A percentile compares a stretch with the other conserved stretches of the same genome.
Conservation (phyloP, 2,888 invertebrate genomes). For the Microplitis manilae region DNA sequence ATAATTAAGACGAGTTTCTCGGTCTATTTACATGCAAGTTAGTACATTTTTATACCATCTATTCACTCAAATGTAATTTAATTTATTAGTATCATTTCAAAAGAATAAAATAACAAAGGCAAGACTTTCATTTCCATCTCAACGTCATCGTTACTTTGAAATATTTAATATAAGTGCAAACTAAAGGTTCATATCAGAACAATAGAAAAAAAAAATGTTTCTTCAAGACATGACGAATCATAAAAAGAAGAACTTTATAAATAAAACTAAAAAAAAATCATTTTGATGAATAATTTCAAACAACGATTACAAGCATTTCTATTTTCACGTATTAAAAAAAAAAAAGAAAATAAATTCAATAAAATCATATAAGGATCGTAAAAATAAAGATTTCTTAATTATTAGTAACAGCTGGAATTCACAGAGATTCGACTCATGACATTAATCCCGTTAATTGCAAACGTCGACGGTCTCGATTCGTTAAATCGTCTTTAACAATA, state of each 20-base stretch:
- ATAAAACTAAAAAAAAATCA: neutral
- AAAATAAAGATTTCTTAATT: constrained; percentile 16
- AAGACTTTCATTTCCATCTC: neutral
- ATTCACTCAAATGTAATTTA: neutral
- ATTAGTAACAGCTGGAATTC: constrained; percentile 19
- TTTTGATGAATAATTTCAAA: neutral
- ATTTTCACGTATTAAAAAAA: neutral
- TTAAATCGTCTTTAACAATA: constrained; percentile 25
- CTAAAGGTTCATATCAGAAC: neutral
- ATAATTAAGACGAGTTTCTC: neutral
- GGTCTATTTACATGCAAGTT: neutral
- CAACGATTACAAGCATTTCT: neutral
- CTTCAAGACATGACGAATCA: neutral
- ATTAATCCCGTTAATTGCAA: constrained; percentile 40
- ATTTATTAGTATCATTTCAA: neutral
- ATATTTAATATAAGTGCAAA: neutral
- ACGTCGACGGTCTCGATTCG: constrained; percentile 28
- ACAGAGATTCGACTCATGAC: constrained; percentile 25
- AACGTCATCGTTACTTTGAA: neutral
- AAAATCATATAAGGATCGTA: neutral
- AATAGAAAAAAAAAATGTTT: constrained; percentile 4
- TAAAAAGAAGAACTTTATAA: neutral
- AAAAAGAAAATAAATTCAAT: neutral
- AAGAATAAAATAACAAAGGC: neutral
- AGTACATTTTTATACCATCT: neutral